A percentile compares a stretch with the other conserved stretches of the same genome.
These are phyloP conservation scores for Papilio dardanus DNA, from an alignment of 1,140 invertebrate species.

Conservation along the genomic window DNA sequence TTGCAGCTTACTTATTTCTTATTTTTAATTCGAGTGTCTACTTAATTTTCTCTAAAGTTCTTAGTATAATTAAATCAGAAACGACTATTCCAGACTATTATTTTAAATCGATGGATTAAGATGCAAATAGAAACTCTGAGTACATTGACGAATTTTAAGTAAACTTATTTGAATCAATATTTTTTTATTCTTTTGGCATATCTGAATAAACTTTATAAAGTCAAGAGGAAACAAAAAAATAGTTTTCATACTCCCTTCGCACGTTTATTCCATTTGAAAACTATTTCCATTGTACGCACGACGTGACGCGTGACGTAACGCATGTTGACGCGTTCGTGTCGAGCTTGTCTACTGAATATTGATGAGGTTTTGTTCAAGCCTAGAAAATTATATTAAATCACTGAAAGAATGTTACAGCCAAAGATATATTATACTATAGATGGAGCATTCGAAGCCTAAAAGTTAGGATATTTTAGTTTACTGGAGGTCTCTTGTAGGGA, in stretches of 20 bases:
- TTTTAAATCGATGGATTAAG: no score
- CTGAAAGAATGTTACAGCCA: not conserved
- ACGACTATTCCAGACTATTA: no score
- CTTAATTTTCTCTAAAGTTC: not conserved
- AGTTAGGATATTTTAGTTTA: no score
- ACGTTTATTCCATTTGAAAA: conserved; percentile 12
- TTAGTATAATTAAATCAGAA: no score
- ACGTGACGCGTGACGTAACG: not conserved
- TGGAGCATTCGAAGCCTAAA: no score
- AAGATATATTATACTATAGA: no score
- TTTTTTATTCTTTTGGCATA: not conserved
- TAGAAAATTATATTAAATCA: conserved; percentile 22
- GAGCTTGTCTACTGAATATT: not conserved
- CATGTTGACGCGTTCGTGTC: not conserved
- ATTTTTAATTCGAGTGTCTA: not conserved
- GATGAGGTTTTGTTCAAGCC: not conserved
- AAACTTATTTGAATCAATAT: not conserved
- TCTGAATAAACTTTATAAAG: not conserved
- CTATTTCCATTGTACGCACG: conserved; percentile 24
- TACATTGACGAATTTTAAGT: no score
- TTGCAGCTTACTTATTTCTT: not conserved
- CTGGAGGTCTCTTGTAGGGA: no score
- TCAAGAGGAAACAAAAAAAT: conserved; percentile 2
- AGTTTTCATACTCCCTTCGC: conserved; percentile 2
- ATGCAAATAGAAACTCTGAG: no score